Base-by-base conservation (phyloP, 2,888 invertebrate species). In the Ennomos erosarius region DNA sequence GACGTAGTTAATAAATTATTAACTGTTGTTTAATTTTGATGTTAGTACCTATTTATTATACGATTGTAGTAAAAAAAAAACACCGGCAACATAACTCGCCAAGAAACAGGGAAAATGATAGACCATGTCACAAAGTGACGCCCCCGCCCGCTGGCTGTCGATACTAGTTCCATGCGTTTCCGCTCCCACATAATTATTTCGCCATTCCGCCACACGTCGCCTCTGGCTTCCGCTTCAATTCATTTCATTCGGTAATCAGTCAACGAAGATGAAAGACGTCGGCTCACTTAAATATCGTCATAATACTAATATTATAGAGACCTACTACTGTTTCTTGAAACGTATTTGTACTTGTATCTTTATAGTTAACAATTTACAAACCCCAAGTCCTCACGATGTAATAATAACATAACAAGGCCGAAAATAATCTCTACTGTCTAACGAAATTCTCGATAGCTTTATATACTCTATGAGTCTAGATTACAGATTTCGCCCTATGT, bases 221-320 rank as follows among this genome's bases (percentile, higher is more conserved):
- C 57, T 54, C 55, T 70, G 64, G 55, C 62, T 71, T 66, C 69
- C 55, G 50, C 34, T 42, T 62, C 44, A 55, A 56, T 62, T 59
- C 59, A 55, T 64, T 55, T 44, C n/a, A 54, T 40, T 61, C 60
- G 16, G 16, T 16, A 16, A 3, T 16, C 16, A 16, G 16, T 16
- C 3, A 16, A 16, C 1, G 16, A 3, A 49, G 42, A 4, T 5
- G 26, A 26, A 26, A 16, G 16, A 26, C 26, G 26, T 26, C 5
- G 26, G 26, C 26, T 26, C 26, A 26, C 26, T 26, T 26, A 26
- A 26, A 6, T 26, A 26, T 6, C 6, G 3, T 26, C 26, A 26
- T 26, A 4, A 26, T 6, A 26, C 6, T 26, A 26, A 26, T 26
- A 0, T 3, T 26, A 26, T 26, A 5, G 16, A 3, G n/a, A n/a